Conservation (phyloP, 2,797 vertebrate species). For the Takifugu ocellatus region DNA sequence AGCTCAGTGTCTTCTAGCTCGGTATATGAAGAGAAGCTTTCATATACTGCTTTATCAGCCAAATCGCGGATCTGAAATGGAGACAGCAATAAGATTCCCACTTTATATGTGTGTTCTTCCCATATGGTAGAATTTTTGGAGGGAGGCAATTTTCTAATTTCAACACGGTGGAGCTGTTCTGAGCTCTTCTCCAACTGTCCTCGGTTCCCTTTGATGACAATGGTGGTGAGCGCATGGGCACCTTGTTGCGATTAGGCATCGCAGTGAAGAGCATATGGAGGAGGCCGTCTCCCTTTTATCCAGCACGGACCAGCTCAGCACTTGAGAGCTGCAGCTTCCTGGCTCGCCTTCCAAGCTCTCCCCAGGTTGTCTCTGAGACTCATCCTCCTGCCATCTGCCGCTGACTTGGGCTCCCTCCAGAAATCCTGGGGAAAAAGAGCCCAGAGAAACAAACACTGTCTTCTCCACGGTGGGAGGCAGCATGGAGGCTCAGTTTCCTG, state of each 20-base stretch:
- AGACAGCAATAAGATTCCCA: constrained; percentile 32
- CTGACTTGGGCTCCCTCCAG: constrained; percentile 72
- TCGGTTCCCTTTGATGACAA: constrained; percentile 32
- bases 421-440: constrained; percentile 39
- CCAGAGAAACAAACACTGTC: constrained; percentile 22
- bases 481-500: constrained; percentile 54
- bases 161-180: constrained; percentile 31
- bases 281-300: constrained; percentile 62
- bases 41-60: constrained; percentile 26
- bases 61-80: constrained; percentile 33
- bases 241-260: constrained; percentile 57
- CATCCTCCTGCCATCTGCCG: constrained; percentile 77
- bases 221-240: constrained; percentile 41
- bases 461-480: constrained; percentile 45
- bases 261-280: constrained; percentile 67
- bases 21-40: constrained; percentile 17
- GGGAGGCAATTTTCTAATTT: constrained; percentile 34
- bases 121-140: constrained; percentile 47
- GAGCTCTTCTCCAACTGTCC: constrained; percentile 39
- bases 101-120: constrained; percentile 20
- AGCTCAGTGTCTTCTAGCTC: background rate
- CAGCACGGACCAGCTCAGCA: constrained; percentile 67
- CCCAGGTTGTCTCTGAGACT: constrained; percentile 72
- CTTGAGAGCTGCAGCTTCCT: constrained; percentile 68
- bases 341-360: constrained; percentile 67